phyloP scores from a whole-genome alignment of 2,113 vertebrate species.

The Sylvia atricapilla region DNA sequence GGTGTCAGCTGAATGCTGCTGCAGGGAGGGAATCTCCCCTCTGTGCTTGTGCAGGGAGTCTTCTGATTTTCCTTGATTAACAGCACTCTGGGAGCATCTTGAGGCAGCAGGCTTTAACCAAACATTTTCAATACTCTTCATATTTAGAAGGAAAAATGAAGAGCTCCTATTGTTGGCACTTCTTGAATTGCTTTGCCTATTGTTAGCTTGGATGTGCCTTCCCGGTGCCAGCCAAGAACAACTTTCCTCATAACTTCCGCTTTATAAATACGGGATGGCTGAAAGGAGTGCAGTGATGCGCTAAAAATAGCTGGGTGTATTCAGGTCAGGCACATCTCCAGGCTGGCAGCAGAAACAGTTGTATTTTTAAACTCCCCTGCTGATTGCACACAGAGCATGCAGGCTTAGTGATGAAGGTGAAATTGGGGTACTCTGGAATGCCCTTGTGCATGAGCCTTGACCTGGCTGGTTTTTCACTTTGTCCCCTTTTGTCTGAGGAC shows the following conservation, averaged over 20 bases:
- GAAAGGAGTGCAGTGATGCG: neutral
- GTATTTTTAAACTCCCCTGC: neutral
- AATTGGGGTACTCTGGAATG: neutral
- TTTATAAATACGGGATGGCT: neutral
- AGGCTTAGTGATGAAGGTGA: neutral
- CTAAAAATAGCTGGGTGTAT: slow-evolving; percentile 1
- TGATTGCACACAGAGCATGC: neutral
- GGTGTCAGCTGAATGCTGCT: neutral
- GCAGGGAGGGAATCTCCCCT: neutral
- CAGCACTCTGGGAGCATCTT: neutral
- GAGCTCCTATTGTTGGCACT: neutral
- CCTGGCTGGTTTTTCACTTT: neutral
- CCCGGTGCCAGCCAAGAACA: neutral
- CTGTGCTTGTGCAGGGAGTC: neutral
- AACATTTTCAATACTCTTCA: neutral
- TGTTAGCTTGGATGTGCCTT: neutral
- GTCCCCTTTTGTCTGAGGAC: fast-evolving
- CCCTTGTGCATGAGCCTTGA: neutral
- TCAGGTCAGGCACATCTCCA: slow-evolving; percentile 40
- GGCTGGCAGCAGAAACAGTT: neutral
- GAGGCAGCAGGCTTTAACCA: neutral
- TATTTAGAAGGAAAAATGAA: neutral
- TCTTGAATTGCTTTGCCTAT: neutral
- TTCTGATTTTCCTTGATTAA: neutral
- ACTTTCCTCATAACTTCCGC: slow-evolving; percentile 33